phyloP scores from a whole-genome alignment of 2,888 invertebrate species.

The Himalopsyche japonica region DNA sequence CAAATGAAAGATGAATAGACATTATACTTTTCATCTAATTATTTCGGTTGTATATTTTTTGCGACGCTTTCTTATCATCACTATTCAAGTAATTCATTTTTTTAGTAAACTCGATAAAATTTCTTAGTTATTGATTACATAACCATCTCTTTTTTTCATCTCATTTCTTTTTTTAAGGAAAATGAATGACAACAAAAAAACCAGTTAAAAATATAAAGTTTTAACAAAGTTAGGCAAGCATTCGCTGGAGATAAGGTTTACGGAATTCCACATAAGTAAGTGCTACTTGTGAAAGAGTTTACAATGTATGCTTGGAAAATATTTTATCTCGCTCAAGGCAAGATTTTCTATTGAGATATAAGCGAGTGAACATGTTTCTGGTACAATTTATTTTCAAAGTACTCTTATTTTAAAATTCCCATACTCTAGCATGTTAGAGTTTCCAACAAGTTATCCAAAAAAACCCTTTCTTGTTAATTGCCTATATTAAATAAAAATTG shows the following conservation, averaged over 20 bases:
- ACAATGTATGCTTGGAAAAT: neutral
- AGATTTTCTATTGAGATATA: neutral
- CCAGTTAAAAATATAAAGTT: neutral
- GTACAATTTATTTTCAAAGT: neutral
- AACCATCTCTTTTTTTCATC: too few relatives aligned
- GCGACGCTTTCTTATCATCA: too few relatives aligned
- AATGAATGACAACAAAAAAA: too few relatives aligned
- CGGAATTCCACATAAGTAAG: neutral
- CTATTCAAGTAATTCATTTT: too few relatives aligned
- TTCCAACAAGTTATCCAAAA: neutral
- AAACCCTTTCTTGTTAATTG: too few relatives aligned
- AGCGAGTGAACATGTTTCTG: neutral
- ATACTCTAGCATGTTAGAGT: neutral
- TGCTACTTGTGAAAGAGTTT: neutral
- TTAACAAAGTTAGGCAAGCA: neutral
- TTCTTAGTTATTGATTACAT: too few relatives aligned
- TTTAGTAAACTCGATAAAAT: too few relatives aligned
- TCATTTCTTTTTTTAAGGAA: too few relatives aligned
- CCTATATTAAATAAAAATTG: too few relatives aligned
- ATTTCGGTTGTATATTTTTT: too few relatives aligned
- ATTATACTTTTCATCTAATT: too few relatives aligned
- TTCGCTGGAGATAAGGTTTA: neutral
- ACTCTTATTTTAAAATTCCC: neutral
- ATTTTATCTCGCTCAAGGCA: neutral
- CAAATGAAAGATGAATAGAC: too few relatives aligned